phyloP scores from a whole-genome alignment of 1,140 invertebrate genomes.

The Listronotus oregonensis region DNA sequence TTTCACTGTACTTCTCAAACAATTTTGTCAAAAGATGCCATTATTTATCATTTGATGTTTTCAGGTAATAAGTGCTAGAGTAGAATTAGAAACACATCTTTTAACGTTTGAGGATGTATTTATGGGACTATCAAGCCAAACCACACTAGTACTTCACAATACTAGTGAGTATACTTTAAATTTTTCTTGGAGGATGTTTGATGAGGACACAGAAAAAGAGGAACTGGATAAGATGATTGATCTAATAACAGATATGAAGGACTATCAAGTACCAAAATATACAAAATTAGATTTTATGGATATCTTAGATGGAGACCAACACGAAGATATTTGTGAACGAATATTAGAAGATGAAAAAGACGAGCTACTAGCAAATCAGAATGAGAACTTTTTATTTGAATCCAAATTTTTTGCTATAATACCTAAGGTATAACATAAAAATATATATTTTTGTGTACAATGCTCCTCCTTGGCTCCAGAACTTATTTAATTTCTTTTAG shows the following conservation, averaged over 20 bases:
- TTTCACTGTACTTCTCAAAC: too few relatives aligned
- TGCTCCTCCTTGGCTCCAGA: too few relatives aligned
- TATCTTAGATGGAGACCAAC: conserved; percentile 19
- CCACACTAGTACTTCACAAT: conserved; percentile 55
- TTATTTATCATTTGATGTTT: background rate
- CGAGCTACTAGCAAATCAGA: conserved; percentile 3
- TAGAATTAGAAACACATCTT: conserved; percentile 47
- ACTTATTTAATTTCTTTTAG: too few relatives aligned
- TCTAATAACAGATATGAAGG: conserved; percentile 19
- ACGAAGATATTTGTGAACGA: conserved; percentile 27
- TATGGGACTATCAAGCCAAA: conserved; percentile 53
- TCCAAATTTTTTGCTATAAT: conserved; percentile 29
- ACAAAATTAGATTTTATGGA: conserved; percentile 28
- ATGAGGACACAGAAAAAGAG: conserved; percentile 42
- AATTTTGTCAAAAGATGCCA: too few relatives aligned
- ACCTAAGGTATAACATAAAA: conserved; percentile 26
- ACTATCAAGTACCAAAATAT: conserved; percentile 21
- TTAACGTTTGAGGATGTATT: conserved; percentile 57
- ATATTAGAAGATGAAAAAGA: conserved; percentile 33
- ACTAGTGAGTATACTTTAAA: conserved; percentile 54
- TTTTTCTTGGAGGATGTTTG: conserved; percentile 56
- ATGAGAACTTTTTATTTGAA: conserved; percentile 29
- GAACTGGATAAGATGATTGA: conserved; percentile 26
- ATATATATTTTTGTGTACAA: too few relatives aligned
- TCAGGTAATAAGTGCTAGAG: conserved; percentile 15